Base-by-base conservation (phyloP, 1,140 invertebrate species). In the Zeugodacus cucurbitae region DNA sequence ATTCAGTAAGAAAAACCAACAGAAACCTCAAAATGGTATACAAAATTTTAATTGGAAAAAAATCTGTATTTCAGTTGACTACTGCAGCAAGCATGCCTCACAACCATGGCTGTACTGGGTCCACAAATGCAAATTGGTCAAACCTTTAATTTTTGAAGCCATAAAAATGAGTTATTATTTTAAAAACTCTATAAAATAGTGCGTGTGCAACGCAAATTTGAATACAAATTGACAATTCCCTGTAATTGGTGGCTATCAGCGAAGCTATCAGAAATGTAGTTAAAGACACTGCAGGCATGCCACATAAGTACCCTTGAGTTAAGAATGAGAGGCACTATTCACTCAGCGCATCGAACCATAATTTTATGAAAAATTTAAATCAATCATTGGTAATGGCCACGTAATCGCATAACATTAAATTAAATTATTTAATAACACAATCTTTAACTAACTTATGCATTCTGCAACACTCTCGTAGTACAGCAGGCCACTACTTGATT, bases 391-490 rank as follows among this genome's bases (percentile, higher is more conserved):
- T 82, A 82, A 82, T 82, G 44, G n/a, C 7, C 41, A 48, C 74
- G 41, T 37, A 82, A 82, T 82, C 44, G 74, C 74, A 26, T 48
- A 82, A 82, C 74, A 82, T 82, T 82, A 82, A 82, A 82, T 82
- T 82, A 82, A 82, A 82, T 82, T 82, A 82, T 82, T 82, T 82
- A 82, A 82, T 82, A 82, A 82, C 74, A 82, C 74, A 41, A 48
- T 26, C 41, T 82, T 48, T 26, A 48, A 44, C 22, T 22, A 26
- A 26, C 41, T n/a, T 14, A 62, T n/a, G 22, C 41, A 48, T 82
- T 11, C 74, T 82, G 14, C 74, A 48, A 82, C 74, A 82, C 74
- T 20, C 41, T 29, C 44, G 34, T n/a, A 2, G 26, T 82, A 26
- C 22, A 29, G 20, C 41, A 26, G 74, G 74, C 0, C 37, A 74